These are phyloP conservation scores for Podiceps cristatus DNA, from an alignment of 2,113 vertebrate species.

Conservation along the genomic window DNA sequence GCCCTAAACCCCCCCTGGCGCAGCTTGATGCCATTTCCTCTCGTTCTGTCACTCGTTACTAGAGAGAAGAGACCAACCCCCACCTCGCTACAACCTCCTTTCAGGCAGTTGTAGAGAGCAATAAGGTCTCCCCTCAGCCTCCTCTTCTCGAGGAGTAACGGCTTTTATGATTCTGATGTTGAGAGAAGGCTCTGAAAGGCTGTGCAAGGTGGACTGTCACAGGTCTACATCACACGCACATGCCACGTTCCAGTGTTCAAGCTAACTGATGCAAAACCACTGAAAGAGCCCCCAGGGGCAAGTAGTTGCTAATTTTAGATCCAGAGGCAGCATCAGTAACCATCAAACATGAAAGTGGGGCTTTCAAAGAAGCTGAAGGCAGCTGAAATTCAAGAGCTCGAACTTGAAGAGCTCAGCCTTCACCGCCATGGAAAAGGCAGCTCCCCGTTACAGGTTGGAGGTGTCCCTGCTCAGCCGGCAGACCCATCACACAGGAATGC, in stretches of 20 bases:
- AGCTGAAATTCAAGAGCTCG: neutral
- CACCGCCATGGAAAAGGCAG: neutral
- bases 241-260: fast-evolving
- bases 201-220: fast-evolving
- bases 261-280: neutral
- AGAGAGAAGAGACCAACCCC: too few species aligned
- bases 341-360: neutral
- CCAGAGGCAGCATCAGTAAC: neutral
- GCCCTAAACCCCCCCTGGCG: too few species aligned
- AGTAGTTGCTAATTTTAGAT: neutral
- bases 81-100: too few species aligned
- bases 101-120: too few species aligned
- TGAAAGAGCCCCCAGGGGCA: neutral
- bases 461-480: neutral
- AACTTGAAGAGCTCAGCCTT: neutral
- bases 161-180: neutral
- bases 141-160: neutral
- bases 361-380: neutral
- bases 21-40: too few species aligned
- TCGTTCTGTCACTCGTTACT: too few species aligned
- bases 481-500: fast-evolving
- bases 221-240: neutral
- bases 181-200: neutral
- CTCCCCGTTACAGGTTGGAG: neutral
- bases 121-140: too few species aligned